These are phyloP conservation scores for Thomomys bottae DNA, from an alignment of 2,113 vertebrate species.

Conservation along the genomic window DNA sequence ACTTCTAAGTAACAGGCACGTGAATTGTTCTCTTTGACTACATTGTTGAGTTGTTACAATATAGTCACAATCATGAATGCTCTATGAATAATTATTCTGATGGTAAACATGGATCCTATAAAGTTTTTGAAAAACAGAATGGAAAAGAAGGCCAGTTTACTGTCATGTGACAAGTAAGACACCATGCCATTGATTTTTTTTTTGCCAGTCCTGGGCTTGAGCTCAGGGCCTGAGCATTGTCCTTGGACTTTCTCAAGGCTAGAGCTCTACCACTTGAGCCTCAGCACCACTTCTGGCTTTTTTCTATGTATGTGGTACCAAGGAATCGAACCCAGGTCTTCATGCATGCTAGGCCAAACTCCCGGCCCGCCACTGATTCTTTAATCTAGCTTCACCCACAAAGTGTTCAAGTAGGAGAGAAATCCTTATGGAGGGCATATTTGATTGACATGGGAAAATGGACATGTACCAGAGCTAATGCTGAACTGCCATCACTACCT, in stretches of 20 bases:
- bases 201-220: too few relatives aligned
- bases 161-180: neutral
- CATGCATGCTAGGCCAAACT: too few relatives aligned
- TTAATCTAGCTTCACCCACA: neutral
- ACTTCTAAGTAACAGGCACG: conserved; percentile 21
- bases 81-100: conserved; percentile 20
- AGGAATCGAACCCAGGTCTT: too few relatives aligned
- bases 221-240: too few relatives aligned
- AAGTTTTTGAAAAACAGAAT: neutral
- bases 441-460: neutral
- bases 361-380: too few relatives aligned
- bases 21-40: neutral
- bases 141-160: neutral
- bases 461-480: too few relatives aligned
- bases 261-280: too few relatives aligned
- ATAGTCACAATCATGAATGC: neutral
- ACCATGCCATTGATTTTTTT: neutral
- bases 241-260: too few relatives aligned
- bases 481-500: too few relatives aligned
- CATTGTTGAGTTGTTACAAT: conserved; percentile 18
- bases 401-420: neutral
- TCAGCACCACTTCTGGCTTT: too few relatives aligned
- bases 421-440: neutral
- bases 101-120: neutral
- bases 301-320: too few relatives aligned